Conservation (phyloP, 2,113 vertebrate species). For the Gopherus flavomarginatus region DNA sequence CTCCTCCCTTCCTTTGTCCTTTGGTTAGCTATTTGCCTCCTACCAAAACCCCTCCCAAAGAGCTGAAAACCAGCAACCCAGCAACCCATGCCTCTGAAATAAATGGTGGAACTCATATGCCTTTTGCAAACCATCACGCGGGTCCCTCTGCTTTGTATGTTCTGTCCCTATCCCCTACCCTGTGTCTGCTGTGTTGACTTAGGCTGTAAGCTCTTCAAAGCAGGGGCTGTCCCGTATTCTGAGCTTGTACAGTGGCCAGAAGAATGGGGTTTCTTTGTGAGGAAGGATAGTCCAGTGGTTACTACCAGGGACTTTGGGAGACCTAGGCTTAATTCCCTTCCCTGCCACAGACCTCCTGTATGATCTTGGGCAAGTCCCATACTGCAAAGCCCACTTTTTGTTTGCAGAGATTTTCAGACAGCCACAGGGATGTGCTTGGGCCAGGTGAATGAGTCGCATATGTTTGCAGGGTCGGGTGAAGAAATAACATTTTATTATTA, state of each 20-base stretch:
- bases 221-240: neutral
- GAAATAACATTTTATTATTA: constrained; percentile 69
- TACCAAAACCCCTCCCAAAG: neutral
- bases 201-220: neutral
- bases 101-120: too few relatives aligned
- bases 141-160: neutral
- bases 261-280: neutral
- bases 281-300: neutral
- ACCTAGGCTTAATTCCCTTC: constrained; percentile 26
- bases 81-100: neutral
- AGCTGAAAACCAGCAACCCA: neutral
- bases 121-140: neutral
- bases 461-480: neutral
- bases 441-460: constrained; percentile 45
- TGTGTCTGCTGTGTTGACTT: neutral
- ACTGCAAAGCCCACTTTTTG: neutral
- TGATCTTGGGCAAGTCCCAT: constrained; percentile 70
- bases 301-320: neutral
- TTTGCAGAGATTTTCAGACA: constrained; percentile 65
- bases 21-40: neutral
- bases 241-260: accelerated
- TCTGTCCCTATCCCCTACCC: neutral
- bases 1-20: neutral
- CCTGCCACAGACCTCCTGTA: constrained; percentile 67
- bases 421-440: constrained; percentile 47